Conservation (phyloP, 2,113 vertebrate species). For the Haliaeetus leucogaster region DNA sequence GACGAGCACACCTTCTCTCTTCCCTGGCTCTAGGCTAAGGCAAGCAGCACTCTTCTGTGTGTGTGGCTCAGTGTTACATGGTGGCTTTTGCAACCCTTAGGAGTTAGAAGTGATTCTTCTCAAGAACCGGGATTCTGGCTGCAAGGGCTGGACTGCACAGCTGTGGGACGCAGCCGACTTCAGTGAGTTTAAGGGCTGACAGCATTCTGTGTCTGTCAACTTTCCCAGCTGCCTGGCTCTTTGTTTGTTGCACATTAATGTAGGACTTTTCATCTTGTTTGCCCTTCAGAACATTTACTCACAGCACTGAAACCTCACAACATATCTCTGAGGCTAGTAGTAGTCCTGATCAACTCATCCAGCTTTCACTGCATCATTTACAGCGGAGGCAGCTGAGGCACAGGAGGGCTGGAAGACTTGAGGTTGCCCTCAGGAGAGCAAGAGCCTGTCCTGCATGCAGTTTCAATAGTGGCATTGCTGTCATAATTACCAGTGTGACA, state of each 20-base stretch:
- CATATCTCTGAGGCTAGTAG: not conserved
- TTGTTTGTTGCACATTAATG: not conserved
- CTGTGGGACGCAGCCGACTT: accelerated
- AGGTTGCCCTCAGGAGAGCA: not conserved
- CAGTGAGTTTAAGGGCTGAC: not conserved
- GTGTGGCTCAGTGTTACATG: not conserved
- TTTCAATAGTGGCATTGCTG: not conserved
- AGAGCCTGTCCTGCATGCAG: not conserved
- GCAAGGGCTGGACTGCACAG: not conserved
- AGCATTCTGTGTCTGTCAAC: not conserved
- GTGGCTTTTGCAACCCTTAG: not conserved
- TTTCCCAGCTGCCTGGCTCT: not conserved
- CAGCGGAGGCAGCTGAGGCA: not conserved
- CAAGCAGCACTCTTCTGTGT: not conserved
- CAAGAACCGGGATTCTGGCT: not conserved
- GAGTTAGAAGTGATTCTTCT: not conserved
- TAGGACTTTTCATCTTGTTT: not conserved
- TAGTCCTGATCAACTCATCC: not conserved
- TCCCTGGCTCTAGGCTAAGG: not conserved
- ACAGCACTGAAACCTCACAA: not conserved
- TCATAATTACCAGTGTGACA: not conserved
- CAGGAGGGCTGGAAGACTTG: not conserved
- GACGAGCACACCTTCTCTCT: not conserved
- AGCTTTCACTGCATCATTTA: not conserved
- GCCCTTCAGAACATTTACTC: not conserved